phyloP scores from a whole-genome alignment of 2,113 vertebrate genomes.

The Pelusios castaneus region DNA sequence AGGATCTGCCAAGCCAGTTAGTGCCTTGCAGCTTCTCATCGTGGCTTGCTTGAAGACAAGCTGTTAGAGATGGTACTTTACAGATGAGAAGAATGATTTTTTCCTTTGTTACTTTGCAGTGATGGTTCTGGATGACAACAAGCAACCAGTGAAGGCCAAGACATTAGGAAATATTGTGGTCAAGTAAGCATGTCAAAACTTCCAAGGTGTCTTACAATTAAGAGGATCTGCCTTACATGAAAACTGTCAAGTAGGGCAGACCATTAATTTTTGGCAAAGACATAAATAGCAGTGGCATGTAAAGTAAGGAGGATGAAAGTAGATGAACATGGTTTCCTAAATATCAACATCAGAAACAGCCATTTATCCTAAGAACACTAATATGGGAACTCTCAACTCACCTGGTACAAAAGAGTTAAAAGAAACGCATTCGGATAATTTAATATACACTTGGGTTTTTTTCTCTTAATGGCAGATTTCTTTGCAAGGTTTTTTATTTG shows the following conservation, averaged over 20 bases:
- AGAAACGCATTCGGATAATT: background rate
- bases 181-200: conserved; percentile 86
- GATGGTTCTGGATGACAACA: conserved; percentile 89
- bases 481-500: background rate
- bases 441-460: background rate
- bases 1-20: background rate
- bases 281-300: background rate
- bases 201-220: background rate
- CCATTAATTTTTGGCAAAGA: background rate
- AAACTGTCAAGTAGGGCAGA: background rate
- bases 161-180: conserved; percentile 95
- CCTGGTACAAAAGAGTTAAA: background rate
- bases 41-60: background rate
- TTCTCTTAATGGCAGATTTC: background rate
- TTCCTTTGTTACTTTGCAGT: conserved; percentile 77
- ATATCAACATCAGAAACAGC: too few species aligned
- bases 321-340: background rate
- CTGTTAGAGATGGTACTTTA: background rate
- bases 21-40: background rate
- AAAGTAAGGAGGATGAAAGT: background rate
- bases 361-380: background rate
- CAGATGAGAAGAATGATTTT: background rate
- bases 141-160: conserved; percentile 84
- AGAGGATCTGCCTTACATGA: background rate
- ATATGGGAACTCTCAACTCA: background rate